Conservation (phyloP, 2,113 vertebrate species). For the Lycaon pictus region DNA sequence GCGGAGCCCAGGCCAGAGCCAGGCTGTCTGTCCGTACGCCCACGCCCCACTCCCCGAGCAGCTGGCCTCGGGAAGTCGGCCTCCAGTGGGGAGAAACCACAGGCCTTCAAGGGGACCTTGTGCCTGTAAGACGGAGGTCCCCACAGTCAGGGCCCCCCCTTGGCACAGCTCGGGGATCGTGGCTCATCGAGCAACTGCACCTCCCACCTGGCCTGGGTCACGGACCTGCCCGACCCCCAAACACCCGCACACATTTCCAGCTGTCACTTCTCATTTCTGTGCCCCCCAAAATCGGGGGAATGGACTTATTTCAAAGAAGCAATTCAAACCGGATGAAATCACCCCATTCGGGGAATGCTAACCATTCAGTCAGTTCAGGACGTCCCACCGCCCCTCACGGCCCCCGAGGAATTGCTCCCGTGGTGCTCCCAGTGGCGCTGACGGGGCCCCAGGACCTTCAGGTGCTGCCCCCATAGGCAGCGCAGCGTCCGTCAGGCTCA, state of each 20-base stretch:
- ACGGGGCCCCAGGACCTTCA: not conserved
- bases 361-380: not conserved
- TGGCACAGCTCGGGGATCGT: not conserved
- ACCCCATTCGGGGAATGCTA: no score
- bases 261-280: not conserved
- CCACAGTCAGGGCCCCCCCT: not conserved
- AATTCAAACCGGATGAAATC: not conserved
- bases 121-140: not conserved
- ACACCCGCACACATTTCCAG: not conserved
- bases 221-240: not conserved
- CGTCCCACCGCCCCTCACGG: fast-evolving
- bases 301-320: not conserved
- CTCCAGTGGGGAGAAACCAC: not conserved
- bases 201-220: not conserved
- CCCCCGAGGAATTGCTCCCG: not conserved
- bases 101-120: not conserved
- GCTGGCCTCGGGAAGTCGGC: not conserved
- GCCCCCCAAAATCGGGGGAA: not conserved
- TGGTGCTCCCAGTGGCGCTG: not conserved
- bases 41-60: not conserved
- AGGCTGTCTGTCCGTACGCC: not conserved
- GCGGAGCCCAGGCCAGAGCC: constrained; percentile 84
- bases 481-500: fast-evolving
- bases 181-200: fast-evolving
- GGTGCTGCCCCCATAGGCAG: fast-evolving